A percentile compares a stretch with the other conserved stretches of the same genome.
phyloP scores from a whole-genome alignment of 2,113 vertebrate species.

The Emydocephalus ijimae region DNA sequence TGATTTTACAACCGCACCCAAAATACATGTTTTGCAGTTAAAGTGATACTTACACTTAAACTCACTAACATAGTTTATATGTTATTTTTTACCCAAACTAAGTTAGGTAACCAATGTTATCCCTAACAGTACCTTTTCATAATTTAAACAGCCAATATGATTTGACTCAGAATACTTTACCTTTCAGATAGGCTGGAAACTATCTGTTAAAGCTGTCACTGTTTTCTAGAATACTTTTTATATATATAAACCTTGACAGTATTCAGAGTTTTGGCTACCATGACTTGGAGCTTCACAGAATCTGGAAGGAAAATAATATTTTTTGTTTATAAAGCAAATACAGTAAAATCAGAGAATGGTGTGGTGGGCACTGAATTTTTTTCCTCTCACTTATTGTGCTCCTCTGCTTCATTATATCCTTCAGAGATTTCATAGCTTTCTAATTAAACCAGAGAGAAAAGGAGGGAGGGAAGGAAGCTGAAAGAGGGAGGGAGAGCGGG shows the following conservation, averaged over 20 bases:
- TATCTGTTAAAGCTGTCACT: slow-evolving; percentile 4
- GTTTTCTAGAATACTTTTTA: slow-evolving; percentile 7
- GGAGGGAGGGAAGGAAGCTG: too few species aligned
- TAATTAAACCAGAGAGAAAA: background rate
- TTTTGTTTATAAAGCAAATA: background rate
- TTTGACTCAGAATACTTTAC: slow-evolving; percentile 24
- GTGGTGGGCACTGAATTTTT: background rate
- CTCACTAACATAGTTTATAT: too few species aligned
- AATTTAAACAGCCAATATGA: background rate
- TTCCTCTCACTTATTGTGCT: background rate
- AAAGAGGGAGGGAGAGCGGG: too few species aligned
- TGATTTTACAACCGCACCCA: too few species aligned
- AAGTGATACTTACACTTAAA: too few species aligned
- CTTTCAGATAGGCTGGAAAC: background rate
- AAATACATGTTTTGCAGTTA: too few species aligned
- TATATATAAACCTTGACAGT: background rate
- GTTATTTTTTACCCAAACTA: too few species aligned
- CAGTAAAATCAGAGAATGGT: background rate
- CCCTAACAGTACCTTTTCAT: background rate
- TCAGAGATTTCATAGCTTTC: background rate
- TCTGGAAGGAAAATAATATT: background rate
- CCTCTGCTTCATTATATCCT: background rate
- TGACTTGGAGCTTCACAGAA: background rate
- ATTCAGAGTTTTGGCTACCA: background rate
- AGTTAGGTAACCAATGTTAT: too few species aligned